These are phyloP conservation scores for Siphlonurus alternatus DNA, from an alignment of 2,888 invertebrate species.

Conservation along the genomic window DNA sequence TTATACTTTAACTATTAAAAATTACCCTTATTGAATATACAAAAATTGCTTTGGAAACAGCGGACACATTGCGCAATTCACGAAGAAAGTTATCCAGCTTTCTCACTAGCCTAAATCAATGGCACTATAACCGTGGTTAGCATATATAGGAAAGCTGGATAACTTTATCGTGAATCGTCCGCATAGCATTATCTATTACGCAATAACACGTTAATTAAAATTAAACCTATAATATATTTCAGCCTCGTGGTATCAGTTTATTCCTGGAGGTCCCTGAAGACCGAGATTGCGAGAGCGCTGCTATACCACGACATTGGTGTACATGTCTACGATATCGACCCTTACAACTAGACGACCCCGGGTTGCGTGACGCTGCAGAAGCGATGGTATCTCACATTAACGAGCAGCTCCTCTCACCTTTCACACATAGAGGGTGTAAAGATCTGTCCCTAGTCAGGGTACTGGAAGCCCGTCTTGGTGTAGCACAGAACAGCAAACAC, in stretches of 20 bases:
- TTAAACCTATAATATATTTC: too few relatives aligned
- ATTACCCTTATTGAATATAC: too few relatives aligned
- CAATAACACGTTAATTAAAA: too few relatives aligned
- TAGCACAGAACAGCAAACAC: conserved; percentile 22
- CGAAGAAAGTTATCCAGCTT: too few relatives aligned
- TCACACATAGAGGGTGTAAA: not conserved
- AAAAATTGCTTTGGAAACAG: too few relatives aligned
- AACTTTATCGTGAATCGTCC: too few relatives aligned
- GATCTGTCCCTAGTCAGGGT: conserved; percentile 33
- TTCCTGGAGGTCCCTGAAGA: conserved; percentile 52
- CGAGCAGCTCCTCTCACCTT: conserved; percentile 20
- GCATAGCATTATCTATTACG: too few relatives aligned
- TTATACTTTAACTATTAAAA: too few relatives aligned
- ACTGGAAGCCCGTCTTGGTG: conserved; percentile 40
- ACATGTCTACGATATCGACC: conserved; percentile 56
- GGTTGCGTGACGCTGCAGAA: conserved; percentile 39
- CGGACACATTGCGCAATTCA: too few relatives aligned
- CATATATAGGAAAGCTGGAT: too few relatives aligned
- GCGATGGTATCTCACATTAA: conserved; percentile 50
- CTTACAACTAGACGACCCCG: conserved; percentile 33
- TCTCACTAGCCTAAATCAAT: too few relatives aligned
- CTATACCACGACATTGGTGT: conserved; percentile 73
- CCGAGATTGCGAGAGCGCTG: conserved; percentile 59
- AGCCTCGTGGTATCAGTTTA: conserved; percentile 47
- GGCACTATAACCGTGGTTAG: too few relatives aligned